Conservation (phyloP, 2,797 vertebrate genomes). For the Catamblyrhynchus diadema region DNA sequence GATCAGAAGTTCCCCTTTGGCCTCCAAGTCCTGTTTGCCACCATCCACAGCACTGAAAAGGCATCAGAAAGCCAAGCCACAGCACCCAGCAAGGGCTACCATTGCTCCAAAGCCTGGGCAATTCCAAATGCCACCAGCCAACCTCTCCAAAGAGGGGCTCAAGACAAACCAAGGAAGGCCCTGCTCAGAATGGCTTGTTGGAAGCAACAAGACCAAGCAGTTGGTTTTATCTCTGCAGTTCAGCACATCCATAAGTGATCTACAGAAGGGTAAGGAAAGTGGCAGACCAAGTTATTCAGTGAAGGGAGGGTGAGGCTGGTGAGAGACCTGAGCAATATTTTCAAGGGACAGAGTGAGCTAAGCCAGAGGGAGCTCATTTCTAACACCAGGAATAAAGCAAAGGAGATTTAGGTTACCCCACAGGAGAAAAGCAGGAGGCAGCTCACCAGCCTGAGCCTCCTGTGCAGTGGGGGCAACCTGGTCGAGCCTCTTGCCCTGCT, state of each 20-base stretch:
- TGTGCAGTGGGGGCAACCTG: not conserved
- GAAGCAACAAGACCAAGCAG: rapidly evolving
- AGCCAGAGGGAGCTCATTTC: not conserved
- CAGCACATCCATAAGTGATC: not conserved
- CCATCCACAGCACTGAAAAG: rapidly evolving
- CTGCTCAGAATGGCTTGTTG: not conserved
- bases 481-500: not conserved
- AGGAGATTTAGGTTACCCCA: not conserved
- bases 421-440: not conserved
- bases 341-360: not conserved
- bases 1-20: not conserved
- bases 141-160: not conserved
- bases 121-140: not conserved
- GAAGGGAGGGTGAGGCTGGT: not conserved
- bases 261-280: not conserved
- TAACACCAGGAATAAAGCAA: not conserved
- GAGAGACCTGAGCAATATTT: not conserved
- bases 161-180: not conserved
- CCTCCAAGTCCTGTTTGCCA: not conserved
- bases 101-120: not conserved
- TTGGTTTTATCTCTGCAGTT: not conserved
- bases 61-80: not conserved
- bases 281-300: not conserved
- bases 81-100: not conserved
- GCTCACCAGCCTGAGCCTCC: not conserved